These are phyloP conservation scores for Cinclus mexicanus DNA, from an alignment of 2,113 vertebrate species.

Conservation along the genomic window DNA sequence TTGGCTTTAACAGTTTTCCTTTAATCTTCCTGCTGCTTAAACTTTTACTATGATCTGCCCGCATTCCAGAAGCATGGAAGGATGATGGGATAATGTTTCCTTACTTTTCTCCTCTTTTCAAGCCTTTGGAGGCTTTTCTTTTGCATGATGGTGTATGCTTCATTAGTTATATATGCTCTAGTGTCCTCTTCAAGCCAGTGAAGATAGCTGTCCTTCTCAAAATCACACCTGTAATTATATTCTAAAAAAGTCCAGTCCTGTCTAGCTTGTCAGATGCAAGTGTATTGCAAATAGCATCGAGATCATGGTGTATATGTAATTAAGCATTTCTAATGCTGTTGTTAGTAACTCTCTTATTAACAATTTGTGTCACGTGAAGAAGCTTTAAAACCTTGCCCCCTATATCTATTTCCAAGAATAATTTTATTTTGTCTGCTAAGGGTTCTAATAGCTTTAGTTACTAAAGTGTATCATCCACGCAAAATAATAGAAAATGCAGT, in stretches of 20 bases:
- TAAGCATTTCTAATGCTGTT: constrained; percentile 68
- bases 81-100: constrained; percentile 40
- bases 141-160: not conserved
- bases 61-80: constrained; percentile 58
- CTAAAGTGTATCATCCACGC: not conserved
- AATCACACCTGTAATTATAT: not conserved
- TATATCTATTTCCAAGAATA: not conserved
- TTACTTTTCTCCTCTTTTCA: constrained; percentile 73
- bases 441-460: not conserved
- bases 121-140: constrained; percentile 8
- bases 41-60: constrained; percentile 60
- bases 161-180: not conserved
- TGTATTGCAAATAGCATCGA: constrained; percentile 69
- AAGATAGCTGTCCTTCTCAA: not conserved
- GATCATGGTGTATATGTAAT: constrained; percentile 67
- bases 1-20: constrained; percentile 59
- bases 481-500: not conserved
- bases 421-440: constrained; percentile 12
- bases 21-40: constrained; percentile 62
- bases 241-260: not conserved
- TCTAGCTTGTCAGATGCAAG: constrained; percentile 53
- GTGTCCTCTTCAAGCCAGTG: not conserved
- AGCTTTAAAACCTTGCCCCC: not conserved
- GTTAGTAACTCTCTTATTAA: constrained; percentile 71
- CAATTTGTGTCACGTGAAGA: constrained; percentile 74